Percentiles rank a stretch among this genome's conserved stretches.
Evolutionary conservation across 2,888 invertebrate species (phyloP).

Genomic region (Ormyrus labotus): DNA sequence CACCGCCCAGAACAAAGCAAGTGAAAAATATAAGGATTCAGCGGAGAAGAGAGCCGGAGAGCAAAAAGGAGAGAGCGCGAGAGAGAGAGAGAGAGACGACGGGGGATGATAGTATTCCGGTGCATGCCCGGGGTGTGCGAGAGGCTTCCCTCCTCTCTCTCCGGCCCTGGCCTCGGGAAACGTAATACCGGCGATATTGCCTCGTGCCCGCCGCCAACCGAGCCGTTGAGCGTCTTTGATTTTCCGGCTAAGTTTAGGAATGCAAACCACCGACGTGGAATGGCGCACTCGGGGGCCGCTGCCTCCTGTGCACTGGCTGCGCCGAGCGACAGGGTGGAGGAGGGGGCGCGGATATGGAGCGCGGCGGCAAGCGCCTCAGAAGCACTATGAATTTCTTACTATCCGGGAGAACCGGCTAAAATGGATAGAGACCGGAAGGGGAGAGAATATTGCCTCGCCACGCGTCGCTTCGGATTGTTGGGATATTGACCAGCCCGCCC

Average conservation of each 20-base stretch:
- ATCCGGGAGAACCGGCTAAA: conserved; percentile 9
- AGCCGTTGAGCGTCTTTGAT: conserved; percentile 56
- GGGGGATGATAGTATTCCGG: conserved; percentile 1
- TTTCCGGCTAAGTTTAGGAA: conserved; percentile 52
- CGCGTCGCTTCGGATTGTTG: too few relatives aligned
- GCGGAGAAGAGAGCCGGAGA: too few relatives aligned
- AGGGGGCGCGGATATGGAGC: too few relatives aligned
- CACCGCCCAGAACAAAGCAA: too few relatives aligned
- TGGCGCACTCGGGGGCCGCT: not conserved
- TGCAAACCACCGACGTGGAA: conserved; percentile 43
- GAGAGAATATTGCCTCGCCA: too few relatives aligned
- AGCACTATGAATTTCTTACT: conserved; percentile 47
- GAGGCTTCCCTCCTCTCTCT: too few relatives aligned
- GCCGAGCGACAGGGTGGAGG: too few relatives aligned
- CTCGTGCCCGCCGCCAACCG: conserved; percentile 31
- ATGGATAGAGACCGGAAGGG: conserved; percentile 4
- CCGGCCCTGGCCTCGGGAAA: conserved; percentile 49
- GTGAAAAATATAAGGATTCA: too few relatives aligned
- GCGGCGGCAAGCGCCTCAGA: not conserved
- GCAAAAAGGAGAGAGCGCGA: not conserved
- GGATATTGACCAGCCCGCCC: too few relatives aligned
- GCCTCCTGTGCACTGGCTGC: not conserved
- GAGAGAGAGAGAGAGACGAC: not conserved
- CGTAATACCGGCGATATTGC: conserved; percentile 61
- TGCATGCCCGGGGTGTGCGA: not conserved